Evolutionary conservation across 2,797 vertebrate species (phyloP).

Genomic region (Sebastes glaucus): DNA sequence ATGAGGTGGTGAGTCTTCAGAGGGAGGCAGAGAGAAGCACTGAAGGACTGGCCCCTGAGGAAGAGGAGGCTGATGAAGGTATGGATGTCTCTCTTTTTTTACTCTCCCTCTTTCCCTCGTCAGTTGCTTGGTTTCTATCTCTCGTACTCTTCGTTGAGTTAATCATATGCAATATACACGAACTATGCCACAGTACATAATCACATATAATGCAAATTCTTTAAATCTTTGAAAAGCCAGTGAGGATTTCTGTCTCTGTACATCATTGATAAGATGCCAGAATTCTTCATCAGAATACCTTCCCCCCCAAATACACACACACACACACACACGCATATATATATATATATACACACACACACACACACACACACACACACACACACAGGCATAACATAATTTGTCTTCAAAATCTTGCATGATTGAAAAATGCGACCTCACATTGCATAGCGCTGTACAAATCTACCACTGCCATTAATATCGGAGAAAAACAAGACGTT

Average conservation of each 20-base stretch:
- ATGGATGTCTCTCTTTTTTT: slow-evolving; percentile 27
- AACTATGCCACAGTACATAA: background rate
- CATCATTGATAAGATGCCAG: background rate
- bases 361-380: background rate
- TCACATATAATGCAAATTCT: background rate
- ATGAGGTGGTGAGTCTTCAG: slow-evolving; percentile 94
- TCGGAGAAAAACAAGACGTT: background rate
- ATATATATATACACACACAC: too few species aligned
- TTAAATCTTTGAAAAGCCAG: background rate
- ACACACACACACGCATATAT: background rate
- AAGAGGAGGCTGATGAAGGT: slow-evolving; percentile 94
- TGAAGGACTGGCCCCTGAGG: slow-evolving; percentile 85
- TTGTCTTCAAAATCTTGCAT: background rate
- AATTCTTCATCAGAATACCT: background rate
- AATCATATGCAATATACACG: background rate
- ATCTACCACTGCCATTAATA: background rate
- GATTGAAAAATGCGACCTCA: slow-evolving; percentile 19
- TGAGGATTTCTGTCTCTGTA: background rate
- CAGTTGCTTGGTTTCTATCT: background rate
- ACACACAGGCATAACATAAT: background rate
- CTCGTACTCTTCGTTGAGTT: background rate
- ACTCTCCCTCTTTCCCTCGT: background rate
- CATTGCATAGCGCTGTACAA: background rate
- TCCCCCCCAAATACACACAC: background rate
- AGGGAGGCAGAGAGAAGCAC: slow-evolving; percentile 88